phyloP scores from a whole-genome alignment of 2,113 vertebrate genomes.

The Rissa tridactyla region DNA sequence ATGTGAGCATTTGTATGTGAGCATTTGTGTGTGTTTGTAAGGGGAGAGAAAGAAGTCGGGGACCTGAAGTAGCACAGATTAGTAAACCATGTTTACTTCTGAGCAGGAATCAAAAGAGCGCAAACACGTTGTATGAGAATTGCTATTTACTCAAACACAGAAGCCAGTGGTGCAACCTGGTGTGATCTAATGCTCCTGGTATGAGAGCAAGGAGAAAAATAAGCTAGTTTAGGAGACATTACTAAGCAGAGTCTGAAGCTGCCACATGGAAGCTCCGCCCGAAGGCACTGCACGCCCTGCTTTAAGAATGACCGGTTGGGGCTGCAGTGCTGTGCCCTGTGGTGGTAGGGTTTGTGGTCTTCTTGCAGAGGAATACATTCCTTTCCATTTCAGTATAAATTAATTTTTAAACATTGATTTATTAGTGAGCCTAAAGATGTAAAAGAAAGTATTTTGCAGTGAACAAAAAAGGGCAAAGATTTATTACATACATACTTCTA shows the following conservation, averaged over 20 bases:
- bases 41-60: neutral
- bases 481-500: neutral
- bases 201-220: neutral
- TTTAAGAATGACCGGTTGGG: neutral
- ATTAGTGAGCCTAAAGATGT: neutral
- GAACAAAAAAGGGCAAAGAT: neutral
- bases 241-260: neutral
- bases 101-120: neutral
- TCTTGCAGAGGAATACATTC: neutral
- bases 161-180: neutral
- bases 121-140: neutral
- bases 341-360: neutral
- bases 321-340: neutral
- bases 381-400: neutral
- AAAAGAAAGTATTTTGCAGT: neutral
- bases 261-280: neutral
- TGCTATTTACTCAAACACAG: neutral
- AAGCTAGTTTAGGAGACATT: neutral
- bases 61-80: neutral
- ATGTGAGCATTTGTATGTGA: neutral
- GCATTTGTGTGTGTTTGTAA: neutral
- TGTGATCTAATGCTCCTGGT: neutral
- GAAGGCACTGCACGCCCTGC: fast-evolving
- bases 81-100: neutral
- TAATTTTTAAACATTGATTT: neutral